Conservation (phyloP, 2,888 invertebrate species). For the Monochamus alternatus region DNA sequence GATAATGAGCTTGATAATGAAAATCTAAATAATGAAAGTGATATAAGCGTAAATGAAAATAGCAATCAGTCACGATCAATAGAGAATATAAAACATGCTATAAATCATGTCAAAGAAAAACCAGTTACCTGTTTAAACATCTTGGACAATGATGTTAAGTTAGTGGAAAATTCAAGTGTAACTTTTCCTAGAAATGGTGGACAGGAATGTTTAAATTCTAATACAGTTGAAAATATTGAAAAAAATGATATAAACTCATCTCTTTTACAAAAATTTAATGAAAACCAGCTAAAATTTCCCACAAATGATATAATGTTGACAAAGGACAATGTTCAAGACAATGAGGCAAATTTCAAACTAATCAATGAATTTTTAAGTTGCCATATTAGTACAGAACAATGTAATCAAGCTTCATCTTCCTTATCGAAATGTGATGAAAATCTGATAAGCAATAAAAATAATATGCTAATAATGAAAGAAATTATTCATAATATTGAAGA, state of each 20-base stretch:
- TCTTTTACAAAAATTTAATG: background rate
- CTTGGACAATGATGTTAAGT: background rate
- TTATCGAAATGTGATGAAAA: background rate
- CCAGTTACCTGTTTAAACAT: background rate
- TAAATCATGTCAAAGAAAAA: background rate
- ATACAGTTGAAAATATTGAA: background rate
- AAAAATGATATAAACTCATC: background rate
- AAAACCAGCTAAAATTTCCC: background rate
- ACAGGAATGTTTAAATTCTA: background rate
- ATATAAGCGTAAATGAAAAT: background rate
- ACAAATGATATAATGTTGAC: background rate
- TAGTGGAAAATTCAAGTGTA: background rate
- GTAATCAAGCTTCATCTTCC: background rate
- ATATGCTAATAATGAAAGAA: background rate
- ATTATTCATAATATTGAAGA: slow-evolving; percentile 9
- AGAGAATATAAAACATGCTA: background rate
- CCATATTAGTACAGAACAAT: slow-evolving; percentile 10
- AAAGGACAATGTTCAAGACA: background rate
- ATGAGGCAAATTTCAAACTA: background rate
- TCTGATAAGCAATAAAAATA: background rate
- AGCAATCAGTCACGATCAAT: background rate
- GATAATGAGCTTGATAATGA: background rate
- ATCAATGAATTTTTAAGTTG: background rate
- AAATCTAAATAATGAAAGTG: background rate
- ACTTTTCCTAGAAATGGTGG: background rate